Evolutionary conservation across 2,888 invertebrate species (phyloP).

Genomic region (Epirrhoe alternata): DNA sequence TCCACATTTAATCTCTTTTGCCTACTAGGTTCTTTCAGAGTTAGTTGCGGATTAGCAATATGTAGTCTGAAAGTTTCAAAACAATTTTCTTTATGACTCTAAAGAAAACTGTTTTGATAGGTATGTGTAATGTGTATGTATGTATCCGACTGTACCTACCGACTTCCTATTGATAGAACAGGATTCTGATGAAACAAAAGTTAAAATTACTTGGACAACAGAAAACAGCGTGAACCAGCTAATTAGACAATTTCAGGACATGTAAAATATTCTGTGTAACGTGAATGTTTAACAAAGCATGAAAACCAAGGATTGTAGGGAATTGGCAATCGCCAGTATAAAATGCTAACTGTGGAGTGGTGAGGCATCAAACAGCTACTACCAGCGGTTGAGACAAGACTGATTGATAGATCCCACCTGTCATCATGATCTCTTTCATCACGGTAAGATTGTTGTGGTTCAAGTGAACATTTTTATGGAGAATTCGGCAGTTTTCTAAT

Average conservation of each 20-base stretch:
- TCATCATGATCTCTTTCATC: conserved; percentile 69
- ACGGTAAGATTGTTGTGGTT: conserved; percentile 43
- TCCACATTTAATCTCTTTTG: too few relatives aligned
- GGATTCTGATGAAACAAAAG: conserved; percentile 62
- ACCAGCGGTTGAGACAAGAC: conserved; percentile 25
- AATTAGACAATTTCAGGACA: conserved; percentile 59
- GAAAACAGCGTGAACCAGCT: conserved; percentile 51
- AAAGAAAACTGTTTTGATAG: neutral
- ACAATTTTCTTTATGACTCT: neutral
- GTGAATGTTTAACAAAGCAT: conserved; percentile 75
- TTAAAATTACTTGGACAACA: conserved; percentile 49
- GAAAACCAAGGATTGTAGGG: conserved; percentile 66
- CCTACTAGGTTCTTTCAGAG: too few relatives aligned
- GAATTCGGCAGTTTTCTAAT: neutral
- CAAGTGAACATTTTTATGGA: neutral
- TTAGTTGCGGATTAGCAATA: too few relatives aligned
- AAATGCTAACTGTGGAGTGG: conserved; percentile 55
- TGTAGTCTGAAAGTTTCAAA: neutral
- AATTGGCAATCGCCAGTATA: conserved; percentile 66
- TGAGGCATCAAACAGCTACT: conserved; percentile 44
- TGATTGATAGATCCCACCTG: conserved; percentile 38
- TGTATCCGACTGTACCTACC: conserved; percentile 11
- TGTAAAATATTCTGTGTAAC: conserved; percentile 67
- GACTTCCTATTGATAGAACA: conserved; percentile 41
- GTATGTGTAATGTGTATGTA: too few relatives aligned